Evolutionary conservation across 2,113 vertebrate genomes (phyloP).

Genomic region (Penelope pileata): DNA sequence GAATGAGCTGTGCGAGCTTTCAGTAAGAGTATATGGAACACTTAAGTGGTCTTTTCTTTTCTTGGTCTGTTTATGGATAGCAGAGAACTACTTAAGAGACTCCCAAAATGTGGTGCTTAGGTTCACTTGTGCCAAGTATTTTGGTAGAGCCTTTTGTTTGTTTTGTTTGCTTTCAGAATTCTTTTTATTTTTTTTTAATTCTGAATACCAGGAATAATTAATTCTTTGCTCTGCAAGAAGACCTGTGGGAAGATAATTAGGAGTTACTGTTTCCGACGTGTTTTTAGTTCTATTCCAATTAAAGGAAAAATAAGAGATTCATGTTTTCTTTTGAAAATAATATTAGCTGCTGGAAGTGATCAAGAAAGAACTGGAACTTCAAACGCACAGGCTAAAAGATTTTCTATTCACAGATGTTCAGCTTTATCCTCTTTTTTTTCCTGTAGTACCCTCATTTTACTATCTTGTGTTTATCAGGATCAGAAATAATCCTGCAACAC

Average conservation of each 20-base stretch:
- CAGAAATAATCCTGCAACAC: background rate
- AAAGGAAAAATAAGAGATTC: background rate
- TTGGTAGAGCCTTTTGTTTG: background rate
- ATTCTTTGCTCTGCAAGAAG: background rate
- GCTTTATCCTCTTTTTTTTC: background rate
- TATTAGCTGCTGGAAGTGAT: background rate
- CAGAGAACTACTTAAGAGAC: background rate
- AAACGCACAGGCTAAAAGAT: background rate
- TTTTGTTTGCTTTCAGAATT: background rate
- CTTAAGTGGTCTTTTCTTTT: constrained; percentile 9
- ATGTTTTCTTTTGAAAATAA: background rate
- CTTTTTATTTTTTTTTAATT: background rate
- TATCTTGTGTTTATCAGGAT: background rate
- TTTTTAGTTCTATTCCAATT: background rate
- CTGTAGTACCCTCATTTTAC: background rate
- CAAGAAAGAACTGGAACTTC: background rate
- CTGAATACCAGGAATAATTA: background rate
- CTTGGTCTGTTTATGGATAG: background rate
- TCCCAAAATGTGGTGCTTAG: background rate
- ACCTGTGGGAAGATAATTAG: background rate
- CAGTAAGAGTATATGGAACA: background rate
- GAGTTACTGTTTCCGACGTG: background rate
- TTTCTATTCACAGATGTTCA: background rate
- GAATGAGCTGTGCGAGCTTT: background rate
- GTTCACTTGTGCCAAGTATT: background rate